phyloP scores from a whole-genome alignment of 2,888 invertebrate genomes.

The Beris chalybata region DNA sequence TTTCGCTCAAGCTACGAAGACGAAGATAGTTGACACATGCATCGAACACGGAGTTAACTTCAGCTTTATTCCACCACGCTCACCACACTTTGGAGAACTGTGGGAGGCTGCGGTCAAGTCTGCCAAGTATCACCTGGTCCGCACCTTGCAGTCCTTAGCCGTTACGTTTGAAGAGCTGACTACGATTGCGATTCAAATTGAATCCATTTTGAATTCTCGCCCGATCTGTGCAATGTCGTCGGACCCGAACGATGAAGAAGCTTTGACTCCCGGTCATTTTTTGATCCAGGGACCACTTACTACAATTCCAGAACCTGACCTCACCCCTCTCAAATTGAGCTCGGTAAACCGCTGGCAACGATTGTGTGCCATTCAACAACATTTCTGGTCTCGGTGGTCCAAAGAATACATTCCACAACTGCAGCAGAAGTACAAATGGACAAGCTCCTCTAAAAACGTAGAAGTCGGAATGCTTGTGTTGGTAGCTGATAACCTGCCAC shows the following conservation, averaged over 20 bases:
- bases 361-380: conserved; percentile 5
- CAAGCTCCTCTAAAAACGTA: no score
- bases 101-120: conserved; percentile 37
- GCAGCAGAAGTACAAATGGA: conserved; percentile 11
- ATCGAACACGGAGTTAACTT: not conserved
- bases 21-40: not conserved
- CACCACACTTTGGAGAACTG: conserved; percentile 38
- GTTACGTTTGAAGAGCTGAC: conserved; percentile 18
- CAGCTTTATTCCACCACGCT: conserved; percentile 38
- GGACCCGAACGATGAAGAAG: conserved; percentile 10
- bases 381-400: conserved; percentile 29
- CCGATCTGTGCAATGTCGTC: conserved; percentile 4
- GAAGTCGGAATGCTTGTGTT: conserved; percentile 1
- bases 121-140: conserved; percentile 30
- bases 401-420: conserved; percentile 21
- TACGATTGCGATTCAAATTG: conserved; percentile 18
- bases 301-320: not conserved
- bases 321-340: not conserved
- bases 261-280: not conserved
- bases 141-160: conserved; percentile 11
- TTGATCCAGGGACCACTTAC: not conserved
- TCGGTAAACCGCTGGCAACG: conserved; percentile 7
- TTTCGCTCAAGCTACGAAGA: not conserved
- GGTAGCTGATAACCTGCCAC: no score
- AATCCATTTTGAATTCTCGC: conserved; percentile 20